Base-by-base conservation (phyloP, 2,888 invertebrate species). In the Zelleria hepariella region DNA sequence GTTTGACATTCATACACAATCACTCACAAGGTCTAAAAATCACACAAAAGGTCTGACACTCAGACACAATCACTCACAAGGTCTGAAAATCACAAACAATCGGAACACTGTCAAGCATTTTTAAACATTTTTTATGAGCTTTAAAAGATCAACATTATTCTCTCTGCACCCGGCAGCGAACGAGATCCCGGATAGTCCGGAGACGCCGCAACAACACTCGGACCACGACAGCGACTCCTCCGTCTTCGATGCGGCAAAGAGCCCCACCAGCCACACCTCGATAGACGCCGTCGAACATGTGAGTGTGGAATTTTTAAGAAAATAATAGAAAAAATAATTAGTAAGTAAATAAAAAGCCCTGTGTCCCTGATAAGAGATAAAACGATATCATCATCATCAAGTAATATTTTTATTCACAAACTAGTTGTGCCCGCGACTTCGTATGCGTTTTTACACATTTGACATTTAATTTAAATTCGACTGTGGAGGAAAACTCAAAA, bases 201-300 rank as follows among this genome's bases (percentile, higher is more conserved):
- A 88, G 61, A 77, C 85, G 0, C 84, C 86, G 0, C 81, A 78
- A 62, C 81, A 80, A 25, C 66, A 7, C 64, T 82, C 84, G 0
- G 86, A 67, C 54, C 63, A 62, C 20, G 66, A 67, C 54, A 68
- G 68, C 60, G 68, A 68, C 66, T 86, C 85, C 0, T 86, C 86
- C 0, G 85, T 82, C 0, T 86, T 89, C 67, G 89, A 89, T 61
- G 71, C 80, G 0, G 71, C 78, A 62, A 86, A 86, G 64, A 88
- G 86, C 42, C 88, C 88, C 1, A 82, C 84, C 52, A 83, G 85
- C 55, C 87, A 88, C 61, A 83, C 82, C 0, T 87, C 87, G 47
- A 88, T 89, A 61, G 89, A 89, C 62, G 86, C 85, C 27, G 73
- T 88, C 0, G 88, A 89, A 42, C 89, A 89, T 82, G 89, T 88